These are phyloP conservation scores for Pherbina coryleti DNA, from an alignment of 2,888 invertebrate genomes.

Conservation along the genomic window DNA sequence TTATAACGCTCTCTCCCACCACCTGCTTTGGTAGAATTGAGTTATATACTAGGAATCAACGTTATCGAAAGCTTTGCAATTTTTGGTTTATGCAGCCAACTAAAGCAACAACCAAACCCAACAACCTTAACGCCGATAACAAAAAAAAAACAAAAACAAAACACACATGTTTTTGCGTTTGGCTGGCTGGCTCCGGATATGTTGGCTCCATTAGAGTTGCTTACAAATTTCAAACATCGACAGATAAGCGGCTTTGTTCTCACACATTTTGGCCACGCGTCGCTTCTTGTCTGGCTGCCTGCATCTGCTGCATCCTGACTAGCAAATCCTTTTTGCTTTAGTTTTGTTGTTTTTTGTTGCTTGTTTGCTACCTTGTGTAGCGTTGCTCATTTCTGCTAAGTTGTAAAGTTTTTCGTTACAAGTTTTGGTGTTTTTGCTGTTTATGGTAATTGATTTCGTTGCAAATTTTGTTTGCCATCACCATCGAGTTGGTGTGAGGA, in stretches of 20 bases:
- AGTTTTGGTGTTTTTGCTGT: slow-evolving; percentile 12
- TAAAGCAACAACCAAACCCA: not conserved
- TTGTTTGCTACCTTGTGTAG: not conserved
- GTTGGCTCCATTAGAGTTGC: slow-evolving; percentile 25
- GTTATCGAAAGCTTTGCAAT: slow-evolving; percentile 12
- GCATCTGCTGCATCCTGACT: no score
- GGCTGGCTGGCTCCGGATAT: slow-evolving; percentile 14
- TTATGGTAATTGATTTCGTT: slow-evolving; percentile 32
- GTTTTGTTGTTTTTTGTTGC: not conserved
- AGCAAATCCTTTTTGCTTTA: not conserved
- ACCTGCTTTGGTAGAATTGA: not conserved
- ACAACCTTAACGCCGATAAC: not conserved
- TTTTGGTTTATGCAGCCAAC: not conserved
- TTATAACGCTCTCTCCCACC: not conserved
- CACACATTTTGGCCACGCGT: not conserved
- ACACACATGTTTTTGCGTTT: not conserved
- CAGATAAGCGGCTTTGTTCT: slow-evolving; percentile 1
- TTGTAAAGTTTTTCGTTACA: not conserved
- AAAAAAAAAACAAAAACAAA: not conserved
- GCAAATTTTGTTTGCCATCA: not conserved
- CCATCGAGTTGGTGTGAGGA: slow-evolving; percentile 10
- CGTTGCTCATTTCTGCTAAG: slow-evolving; percentile 3
- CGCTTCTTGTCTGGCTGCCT: slow-evolving; percentile 12
- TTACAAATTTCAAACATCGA: not conserved
- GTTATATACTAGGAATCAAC: slow-evolving; percentile 3